Base-by-base conservation (phyloP, 2,888 invertebrate genomes). In the Xestia xanthographa region DNA sequence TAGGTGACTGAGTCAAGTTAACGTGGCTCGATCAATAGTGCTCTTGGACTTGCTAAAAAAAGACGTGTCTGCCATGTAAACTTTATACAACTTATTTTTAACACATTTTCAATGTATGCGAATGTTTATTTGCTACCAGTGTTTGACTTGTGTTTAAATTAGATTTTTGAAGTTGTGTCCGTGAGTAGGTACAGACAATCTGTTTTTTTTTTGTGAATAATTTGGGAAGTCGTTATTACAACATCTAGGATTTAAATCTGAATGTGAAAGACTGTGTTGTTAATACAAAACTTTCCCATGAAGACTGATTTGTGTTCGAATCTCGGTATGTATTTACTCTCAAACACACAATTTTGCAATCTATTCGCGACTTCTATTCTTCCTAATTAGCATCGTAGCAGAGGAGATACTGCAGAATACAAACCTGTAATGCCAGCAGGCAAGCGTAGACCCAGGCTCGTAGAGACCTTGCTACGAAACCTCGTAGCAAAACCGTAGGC, bases 1-100 rank as follows among this genome's bases (percentile, higher is more conserved):
- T 73, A 38, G 53, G 65, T 62, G 26, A 66, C 63, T 14, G 53
- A 48, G 53, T 17, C 72, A 17, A 58, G 79, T 71, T 67, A 79
- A 50, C 76, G 79, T 74, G 17, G 41, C n/a, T 41, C 34, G 34
- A 34, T 58, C 43, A 67, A 38, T 56, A 29, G 29, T 41, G 48
- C 63, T 17, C 62, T 34, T 3, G 41, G 50, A 78, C 20, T 41
- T 20, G 29, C 22, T 43, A 43, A 60, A 72, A 29, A 53, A 26
- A 29, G 5, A 73, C 67, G 48, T 17, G n/a, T n/a, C n/a, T n/a
- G n/a, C 5, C 11, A 29, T n/a, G 12, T 17, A 8, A 20, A 63
- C n/a, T 14, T 34, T 53, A 41, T 26, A 38, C 0, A 5, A 22
- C n/a, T 45, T 0, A 5, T n/a, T n/a, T 62, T 62, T 22, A 20